Conservation (phyloP, 2,797 vertebrate genomes). For the Pangasius larnaudii region DNA sequence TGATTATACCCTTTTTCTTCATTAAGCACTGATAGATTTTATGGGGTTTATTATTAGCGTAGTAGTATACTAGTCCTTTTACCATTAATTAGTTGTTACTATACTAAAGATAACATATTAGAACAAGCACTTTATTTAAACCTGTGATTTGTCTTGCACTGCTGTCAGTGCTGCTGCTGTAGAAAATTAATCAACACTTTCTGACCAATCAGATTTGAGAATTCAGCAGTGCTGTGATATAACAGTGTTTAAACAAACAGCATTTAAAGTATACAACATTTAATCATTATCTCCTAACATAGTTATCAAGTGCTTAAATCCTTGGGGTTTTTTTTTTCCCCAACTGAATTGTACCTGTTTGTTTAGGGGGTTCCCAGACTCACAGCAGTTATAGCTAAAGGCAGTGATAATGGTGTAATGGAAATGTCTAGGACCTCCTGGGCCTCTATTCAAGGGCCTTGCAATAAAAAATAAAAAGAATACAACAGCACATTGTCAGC, state of each 20-base stretch:
- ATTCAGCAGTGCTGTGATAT: neutral
- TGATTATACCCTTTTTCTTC: neutral
- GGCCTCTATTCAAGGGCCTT: slow-evolving; percentile 46
- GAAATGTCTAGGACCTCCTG: slow-evolving; percentile 57
- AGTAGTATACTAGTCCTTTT: neutral
- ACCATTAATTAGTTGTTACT: neutral
- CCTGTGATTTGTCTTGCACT: neutral
- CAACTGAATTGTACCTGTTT: slow-evolving; percentile 1
- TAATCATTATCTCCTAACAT: neutral
- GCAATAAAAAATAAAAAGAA: slow-evolving; percentile 43
- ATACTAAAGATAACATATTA: neutral
- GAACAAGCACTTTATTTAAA: neutral
- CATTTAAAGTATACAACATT: slow-evolving; percentile 7
- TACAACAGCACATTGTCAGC: slow-evolving; percentile 52
- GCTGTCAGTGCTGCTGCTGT: neutral
- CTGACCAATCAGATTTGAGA: neutral
- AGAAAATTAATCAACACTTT: neutral
- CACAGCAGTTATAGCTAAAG: slow-evolving; percentile 27
- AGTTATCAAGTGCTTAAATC: slow-evolving; percentile 14
- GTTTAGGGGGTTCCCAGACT: slow-evolving; percentile 53
- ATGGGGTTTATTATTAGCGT: neutral
- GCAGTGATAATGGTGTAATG: slow-evolving; percentile 48
- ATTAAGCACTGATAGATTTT: neutral
- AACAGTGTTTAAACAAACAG: slow-evolving; percentile 1
- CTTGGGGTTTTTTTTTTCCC: slow-evolving; percentile 27